These are phyloP conservation scores for Apotomis turbidana DNA, from an alignment of 2,888 invertebrate species.

Conservation along the genomic window DNA sequence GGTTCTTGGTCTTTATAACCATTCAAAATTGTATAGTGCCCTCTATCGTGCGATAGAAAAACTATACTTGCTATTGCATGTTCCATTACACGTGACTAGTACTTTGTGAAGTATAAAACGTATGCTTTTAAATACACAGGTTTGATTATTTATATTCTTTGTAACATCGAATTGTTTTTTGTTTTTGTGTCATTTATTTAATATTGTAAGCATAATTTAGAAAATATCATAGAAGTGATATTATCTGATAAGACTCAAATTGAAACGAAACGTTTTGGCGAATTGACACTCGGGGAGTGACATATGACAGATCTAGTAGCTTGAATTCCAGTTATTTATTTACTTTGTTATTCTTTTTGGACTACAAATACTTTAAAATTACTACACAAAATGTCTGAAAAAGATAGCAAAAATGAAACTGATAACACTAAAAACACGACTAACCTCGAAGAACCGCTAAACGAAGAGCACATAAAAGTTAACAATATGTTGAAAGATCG, in stretches of 20 bases:
- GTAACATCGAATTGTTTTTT: no score
- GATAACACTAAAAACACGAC: constrained; percentile 54
- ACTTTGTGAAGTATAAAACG: no score
- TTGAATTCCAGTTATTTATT: constrained; percentile 3
- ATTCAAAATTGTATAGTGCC: constrained; percentile 35
- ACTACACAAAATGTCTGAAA: constrained; percentile 50
- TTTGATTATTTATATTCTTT: no score
- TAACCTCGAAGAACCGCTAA: constrained; percentile 53
- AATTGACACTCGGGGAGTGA: no score
- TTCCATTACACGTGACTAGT: constrained; percentile 31
- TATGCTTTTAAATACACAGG: no score
- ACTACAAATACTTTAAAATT: background rate
- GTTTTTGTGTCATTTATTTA: no score
- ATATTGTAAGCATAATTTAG: no score
- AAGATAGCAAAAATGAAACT: constrained; percentile 55
- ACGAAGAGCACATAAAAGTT: constrained; percentile 58
- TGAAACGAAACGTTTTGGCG: no score
- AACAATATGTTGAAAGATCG: constrained; percentile 77
- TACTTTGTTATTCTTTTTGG: background rate
- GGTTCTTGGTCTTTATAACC: background rate
- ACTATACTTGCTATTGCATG: constrained; percentile 1
- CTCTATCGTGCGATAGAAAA: constrained; percentile 43
- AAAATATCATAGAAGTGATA: no score
- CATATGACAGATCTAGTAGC: no score
- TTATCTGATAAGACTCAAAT: no score